These are phyloP conservation scores for Heliconius erato DNA, from an alignment of 2,888 invertebrate species.

Conservation along the genomic window DNA sequence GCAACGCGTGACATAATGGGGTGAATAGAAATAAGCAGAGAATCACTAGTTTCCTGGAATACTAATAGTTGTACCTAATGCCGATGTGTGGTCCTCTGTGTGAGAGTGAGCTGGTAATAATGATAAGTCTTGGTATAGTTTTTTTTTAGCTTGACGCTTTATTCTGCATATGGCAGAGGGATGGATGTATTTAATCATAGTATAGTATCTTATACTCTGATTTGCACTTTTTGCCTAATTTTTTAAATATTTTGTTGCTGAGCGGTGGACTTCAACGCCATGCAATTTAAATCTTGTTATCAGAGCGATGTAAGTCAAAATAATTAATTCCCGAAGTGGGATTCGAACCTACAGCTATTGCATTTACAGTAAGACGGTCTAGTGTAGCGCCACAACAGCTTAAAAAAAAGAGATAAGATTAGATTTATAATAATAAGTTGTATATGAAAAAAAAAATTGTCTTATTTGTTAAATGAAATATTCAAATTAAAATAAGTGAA, in stretches of 20 bases:
- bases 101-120: neutral
- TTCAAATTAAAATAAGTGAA: too few species aligned
- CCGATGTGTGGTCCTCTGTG: neutral
- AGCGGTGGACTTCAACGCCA: too few species aligned
- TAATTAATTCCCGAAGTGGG: neutral
- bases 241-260: too few species aligned
- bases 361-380: neutral
- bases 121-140: neutral
- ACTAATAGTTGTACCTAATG: conserved; percentile 34
- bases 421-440: neutral
- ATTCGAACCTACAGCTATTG: neutral
- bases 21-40: conserved; percentile 28
- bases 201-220: neutral
- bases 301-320: too few species aligned
- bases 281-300: too few species aligned
- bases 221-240: neutral
- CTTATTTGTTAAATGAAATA: too few species aligned
- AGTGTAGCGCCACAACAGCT: neutral
- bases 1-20: conserved; percentile 38
- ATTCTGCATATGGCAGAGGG: neutral
- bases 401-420: neutral
- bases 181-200: too few species aligned
- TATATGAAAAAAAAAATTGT: too few species aligned
- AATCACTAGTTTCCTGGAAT: conserved; percentile 34
- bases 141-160: neutral